A percentile compares a stretch with the other conserved stretches of the same genome.
Conservation (phyloP, 1,140 invertebrate species). For the Drosophila pseudoobscura region DNA sequence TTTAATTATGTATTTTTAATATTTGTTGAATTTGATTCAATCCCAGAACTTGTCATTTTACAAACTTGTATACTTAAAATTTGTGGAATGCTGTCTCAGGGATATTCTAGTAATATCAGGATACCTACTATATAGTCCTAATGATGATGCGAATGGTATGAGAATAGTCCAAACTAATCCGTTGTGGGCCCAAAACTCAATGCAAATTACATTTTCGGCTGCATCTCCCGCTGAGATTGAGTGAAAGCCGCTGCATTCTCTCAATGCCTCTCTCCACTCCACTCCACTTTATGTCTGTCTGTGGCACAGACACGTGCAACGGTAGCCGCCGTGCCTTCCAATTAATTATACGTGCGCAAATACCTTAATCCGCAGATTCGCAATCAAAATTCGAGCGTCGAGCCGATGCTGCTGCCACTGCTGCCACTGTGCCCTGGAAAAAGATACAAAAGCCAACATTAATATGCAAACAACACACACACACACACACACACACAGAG, state of each 20-base stretch:
- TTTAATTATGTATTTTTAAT: no score
- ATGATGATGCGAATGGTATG: no score
- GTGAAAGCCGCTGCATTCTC: background rate
- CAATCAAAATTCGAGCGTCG: conserved; percentile 77
- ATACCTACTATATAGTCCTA: no score
- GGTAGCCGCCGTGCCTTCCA: conserved; percentile 64
- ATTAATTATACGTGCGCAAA: conserved; percentile 82
- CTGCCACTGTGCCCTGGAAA: conserved; percentile 25
- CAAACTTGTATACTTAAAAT: no score
- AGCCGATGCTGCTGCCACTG: conserved; percentile 19
- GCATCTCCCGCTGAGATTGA: conserved; percentile 25
- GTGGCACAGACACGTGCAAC: conserved; percentile 47
- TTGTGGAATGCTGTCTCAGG: no score
- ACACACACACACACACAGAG: conserved; percentile 6
- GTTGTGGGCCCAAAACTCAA: conserved; percentile 1
- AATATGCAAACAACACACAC: conserved; percentile 71
- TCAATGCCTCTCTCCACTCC: background rate
- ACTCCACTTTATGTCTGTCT: conserved; percentile 5
- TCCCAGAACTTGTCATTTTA: no score
- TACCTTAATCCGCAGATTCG: conserved; percentile 80
- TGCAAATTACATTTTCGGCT: conserved; percentile 19
- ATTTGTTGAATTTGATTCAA: no score
- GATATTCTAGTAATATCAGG: no score
- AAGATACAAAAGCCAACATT: conserved; percentile 70
- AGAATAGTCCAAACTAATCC: conserved; percentile 8